phyloP scores from a whole-genome alignment of 2,113 vertebrate species.

The Mirza zaza region DNA sequence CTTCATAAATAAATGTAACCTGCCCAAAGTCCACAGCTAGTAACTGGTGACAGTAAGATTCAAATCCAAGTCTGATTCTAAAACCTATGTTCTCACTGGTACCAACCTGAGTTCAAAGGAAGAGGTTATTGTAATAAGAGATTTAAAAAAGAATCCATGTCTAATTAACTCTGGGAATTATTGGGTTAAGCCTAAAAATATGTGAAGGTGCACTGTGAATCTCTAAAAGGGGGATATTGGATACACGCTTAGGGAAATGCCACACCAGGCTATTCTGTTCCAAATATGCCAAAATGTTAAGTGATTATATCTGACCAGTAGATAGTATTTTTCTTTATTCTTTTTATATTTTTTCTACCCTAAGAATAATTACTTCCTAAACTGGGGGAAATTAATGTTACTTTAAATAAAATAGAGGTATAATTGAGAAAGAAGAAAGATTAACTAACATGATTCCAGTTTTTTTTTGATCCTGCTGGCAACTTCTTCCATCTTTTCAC shows the following conservation, averaged over 20 bases:
- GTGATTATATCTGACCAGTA: background rate
- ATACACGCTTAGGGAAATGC: background rate
- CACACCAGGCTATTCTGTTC: background rate
- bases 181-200: constrained; percentile 1
- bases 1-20: constrained; percentile 1
- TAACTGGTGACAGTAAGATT: background rate
- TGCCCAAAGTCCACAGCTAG: background rate
- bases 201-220: background rate
- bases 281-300: background rate
- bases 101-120: background rate
- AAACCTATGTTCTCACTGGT: background rate
- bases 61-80: background rate
- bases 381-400: background rate
- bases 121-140: background rate
- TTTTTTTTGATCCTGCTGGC: constrained; percentile 97
- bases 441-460: constrained; percentile 97
- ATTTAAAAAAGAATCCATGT: background rate
- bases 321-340: background rate
- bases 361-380: background rate
- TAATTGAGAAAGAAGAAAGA: constrained; percentile 6
- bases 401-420: background rate
- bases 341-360: background rate
- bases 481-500: constrained; percentile 99
- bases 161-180: background rate
- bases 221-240: background rate